phyloP scores from a whole-genome alignment of 2,888 invertebrate species.

The Troides oblongomaculatus region DNA sequence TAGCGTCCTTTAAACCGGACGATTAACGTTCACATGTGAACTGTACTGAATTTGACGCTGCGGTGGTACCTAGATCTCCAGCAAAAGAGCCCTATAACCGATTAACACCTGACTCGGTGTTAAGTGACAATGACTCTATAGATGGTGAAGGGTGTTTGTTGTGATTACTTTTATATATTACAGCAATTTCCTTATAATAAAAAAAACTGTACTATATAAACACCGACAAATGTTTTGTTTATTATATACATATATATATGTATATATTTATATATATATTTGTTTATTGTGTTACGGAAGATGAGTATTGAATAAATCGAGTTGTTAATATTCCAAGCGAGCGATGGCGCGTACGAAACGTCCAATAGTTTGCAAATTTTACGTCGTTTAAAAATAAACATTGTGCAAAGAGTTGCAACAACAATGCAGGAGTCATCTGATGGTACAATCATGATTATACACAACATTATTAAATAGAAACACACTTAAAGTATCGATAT shows the following conservation, averaged over 20 bases:
- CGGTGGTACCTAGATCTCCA: no score
- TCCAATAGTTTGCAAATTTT: conserved; percentile 9
- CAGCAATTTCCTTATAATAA: no score
- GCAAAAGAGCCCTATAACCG: no score
- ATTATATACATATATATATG: neutral
- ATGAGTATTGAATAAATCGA: conserved; percentile 15
- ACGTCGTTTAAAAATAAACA: conserved; percentile 16
- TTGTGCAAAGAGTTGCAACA: neutral
- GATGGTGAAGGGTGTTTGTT: no score
- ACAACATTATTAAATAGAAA: neutral
- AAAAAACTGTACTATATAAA: no score
- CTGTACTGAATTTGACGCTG: no score
- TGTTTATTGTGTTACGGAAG: conserved; percentile 20
- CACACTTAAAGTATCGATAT: no score
- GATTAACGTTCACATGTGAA: no score
- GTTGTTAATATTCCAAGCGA: conserved; percentile 5
- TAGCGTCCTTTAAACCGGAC: no score
- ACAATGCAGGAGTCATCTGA: neutral
- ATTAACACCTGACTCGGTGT: no score
- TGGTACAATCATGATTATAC: neutral
- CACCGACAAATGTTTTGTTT: neutral
- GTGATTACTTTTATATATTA: no score
- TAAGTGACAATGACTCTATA: no score
- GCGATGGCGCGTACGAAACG: neutral
- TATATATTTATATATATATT: neutral